Conservation (phyloP, 2,797 vertebrate species). For the Odontamblyopus rebecca region DNA sequence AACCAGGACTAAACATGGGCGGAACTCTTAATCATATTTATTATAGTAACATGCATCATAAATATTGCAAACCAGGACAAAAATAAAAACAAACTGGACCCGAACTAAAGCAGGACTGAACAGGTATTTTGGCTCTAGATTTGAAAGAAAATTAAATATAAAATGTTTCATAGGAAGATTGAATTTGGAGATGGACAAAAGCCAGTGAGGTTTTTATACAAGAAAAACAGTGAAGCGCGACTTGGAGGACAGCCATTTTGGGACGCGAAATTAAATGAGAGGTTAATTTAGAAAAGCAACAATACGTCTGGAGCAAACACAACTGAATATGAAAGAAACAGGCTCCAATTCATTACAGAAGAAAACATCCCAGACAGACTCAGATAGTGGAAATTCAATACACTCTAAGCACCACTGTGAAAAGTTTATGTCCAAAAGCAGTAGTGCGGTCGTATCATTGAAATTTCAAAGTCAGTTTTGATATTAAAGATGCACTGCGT, state of each 20-base stretch:
- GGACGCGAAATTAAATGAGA: conserved; percentile 22
- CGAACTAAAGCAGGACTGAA: conserved; percentile 13
- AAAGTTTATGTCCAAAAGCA: no score
- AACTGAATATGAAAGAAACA: conserved; percentile 16
- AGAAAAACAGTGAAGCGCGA: conserved; percentile 22
- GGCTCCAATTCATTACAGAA: conserved; percentile 22
- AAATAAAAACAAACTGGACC: no score
- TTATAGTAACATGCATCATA: no score
- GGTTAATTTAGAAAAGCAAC: conserved; percentile 43
- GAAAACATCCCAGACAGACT: not conserved
- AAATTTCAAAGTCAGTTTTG: no score
- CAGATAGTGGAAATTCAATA: no score
- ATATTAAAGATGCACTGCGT: no score
- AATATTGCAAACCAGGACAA: no score
- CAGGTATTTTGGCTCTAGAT: conserved; percentile 52
- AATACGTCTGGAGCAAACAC: conserved; percentile 41
- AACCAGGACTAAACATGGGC: no score
- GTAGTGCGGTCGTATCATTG: no score
- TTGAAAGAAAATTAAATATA: conserved; percentile 17
- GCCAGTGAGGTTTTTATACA: conserved; percentile 37
- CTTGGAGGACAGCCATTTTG: conserved; percentile 42
- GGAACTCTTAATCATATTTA: no score
- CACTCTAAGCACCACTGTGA: no score
- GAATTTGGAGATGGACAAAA: conserved; percentile 49
- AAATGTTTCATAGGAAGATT: conserved; percentile 23